Conservation (phyloP, 2,113 vertebrate species). For the Mesembrinibis cayennensis region DNA sequence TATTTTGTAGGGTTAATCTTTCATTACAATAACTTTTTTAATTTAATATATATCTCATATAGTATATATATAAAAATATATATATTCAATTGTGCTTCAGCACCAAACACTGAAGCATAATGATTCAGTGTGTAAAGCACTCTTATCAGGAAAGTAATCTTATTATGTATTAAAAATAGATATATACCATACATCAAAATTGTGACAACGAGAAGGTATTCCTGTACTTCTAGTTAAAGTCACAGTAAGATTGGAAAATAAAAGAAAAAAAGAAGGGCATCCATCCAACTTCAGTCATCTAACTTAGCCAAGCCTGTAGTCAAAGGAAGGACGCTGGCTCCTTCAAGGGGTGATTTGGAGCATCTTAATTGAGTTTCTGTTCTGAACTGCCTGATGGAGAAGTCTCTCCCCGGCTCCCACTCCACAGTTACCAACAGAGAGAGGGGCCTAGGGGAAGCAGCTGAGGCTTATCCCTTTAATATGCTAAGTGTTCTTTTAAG, state of each 20-base stretch:
- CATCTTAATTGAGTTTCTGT: background rate
- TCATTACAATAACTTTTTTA: background rate
- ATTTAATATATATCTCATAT: background rate
- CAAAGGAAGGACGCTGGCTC: background rate
- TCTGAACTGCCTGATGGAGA: background rate
- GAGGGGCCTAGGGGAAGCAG: background rate
- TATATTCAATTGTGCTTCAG: background rate
- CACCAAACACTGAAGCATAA: background rate
- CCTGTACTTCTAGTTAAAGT: background rate
- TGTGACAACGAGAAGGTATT: background rate
- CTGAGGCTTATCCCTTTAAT: background rate
- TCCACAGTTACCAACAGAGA: background rate
- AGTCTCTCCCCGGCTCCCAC: background rate
- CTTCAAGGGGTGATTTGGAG: background rate
- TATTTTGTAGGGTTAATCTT: constrained; percentile 30
- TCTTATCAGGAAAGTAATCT: background rate
- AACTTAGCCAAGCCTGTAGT: background rate
- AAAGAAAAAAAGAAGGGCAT: background rate
- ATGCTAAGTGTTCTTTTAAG: background rate
- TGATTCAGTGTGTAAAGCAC: background rate
- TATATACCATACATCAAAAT: background rate
- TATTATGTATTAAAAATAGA: background rate
- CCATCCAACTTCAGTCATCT: background rate
- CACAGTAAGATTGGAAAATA: background rate
- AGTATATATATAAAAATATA: background rate